A percentile compares a stretch with the other conserved stretches of the same genome.
Conservation (phyloP, 2,113 vertebrate species). For the Actenoides lindsayi region DNA sequence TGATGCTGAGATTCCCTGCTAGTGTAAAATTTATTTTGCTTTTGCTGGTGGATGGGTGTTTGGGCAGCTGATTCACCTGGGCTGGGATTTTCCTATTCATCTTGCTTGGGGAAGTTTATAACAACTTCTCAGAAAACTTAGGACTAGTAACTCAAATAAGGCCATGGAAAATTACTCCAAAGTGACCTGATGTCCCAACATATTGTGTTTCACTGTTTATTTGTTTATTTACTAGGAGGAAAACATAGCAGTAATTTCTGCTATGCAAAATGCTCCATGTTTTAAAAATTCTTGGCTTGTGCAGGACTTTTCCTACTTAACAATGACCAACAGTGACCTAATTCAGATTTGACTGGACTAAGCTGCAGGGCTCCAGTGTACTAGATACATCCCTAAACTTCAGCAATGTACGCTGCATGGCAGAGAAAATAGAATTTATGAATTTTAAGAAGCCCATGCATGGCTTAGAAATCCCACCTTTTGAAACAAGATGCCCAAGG, state of each 20-base stretch:
- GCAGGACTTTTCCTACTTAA: conserved; percentile 39
- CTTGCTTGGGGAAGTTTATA: background rate
- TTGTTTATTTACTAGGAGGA: conserved; percentile 53
- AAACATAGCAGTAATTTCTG: conserved; percentile 41
- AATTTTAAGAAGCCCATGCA: background rate
- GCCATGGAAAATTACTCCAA: conserved; percentile 29
- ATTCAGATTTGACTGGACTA: background rate
- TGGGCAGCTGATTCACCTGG: background rate
- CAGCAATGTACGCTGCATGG: background rate
- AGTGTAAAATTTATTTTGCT: background rate
- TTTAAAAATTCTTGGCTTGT: conserved; percentile 37
- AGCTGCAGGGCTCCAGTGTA: background rate
- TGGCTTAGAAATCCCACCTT: background rate
- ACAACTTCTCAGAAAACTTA: conserved; percentile 2
- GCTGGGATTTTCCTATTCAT: background rate
- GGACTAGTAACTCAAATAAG: background rate
- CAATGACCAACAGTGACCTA: background rate
- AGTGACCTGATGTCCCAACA: conserved; percentile 11
- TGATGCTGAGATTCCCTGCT: background rate
- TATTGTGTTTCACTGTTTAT: conserved; percentile 58
- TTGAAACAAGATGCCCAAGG: background rate
- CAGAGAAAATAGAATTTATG: background rate
- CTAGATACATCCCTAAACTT: background rate
- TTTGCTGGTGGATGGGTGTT: background rate
- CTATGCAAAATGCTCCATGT: conserved; percentile 31